phyloP scores from a whole-genome alignment of 2,888 invertebrate species.

The Ametastegia equiseti region DNA sequence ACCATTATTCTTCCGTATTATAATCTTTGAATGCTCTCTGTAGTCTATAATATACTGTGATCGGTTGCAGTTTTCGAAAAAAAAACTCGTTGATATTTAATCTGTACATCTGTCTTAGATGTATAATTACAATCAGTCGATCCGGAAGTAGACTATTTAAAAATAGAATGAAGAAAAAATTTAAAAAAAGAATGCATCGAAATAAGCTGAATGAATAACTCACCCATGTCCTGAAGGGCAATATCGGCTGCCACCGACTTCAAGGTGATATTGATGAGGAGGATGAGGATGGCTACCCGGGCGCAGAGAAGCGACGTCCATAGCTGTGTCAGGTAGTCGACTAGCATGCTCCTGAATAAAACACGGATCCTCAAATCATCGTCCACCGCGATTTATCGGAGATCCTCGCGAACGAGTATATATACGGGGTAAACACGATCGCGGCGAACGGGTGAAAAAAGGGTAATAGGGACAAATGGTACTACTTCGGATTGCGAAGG shows the following conservation, averaged over 20 bases:
- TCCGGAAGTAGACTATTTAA: not conserved
- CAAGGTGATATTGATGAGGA: slow-evolving; percentile 46
- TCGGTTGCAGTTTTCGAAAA: too few relatives aligned
- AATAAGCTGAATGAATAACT: too few relatives aligned
- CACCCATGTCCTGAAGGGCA: slow-evolving; percentile 57
- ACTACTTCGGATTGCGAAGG: not conserved
- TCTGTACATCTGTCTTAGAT: too few relatives aligned
- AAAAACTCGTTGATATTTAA: too few relatives aligned
- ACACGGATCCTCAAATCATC: slow-evolving; percentile 62
- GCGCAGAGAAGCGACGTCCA: slow-evolving; percentile 61
- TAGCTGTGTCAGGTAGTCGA: slow-evolving; percentile 56
- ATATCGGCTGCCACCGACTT: slow-evolving; percentile 51
- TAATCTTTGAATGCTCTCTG: not conserved
- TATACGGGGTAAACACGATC: not conserved
- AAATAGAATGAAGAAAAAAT: slow-evolving; percentile 12
- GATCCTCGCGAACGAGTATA: slow-evolving; percentile 20
- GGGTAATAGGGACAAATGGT: too few relatives aligned
- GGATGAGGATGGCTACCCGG: slow-evolving; percentile 53
- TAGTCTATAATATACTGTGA: too few relatives aligned
- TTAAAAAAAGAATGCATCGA: slow-evolving; percentile 14
- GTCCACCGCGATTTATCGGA: slow-evolving; percentile 27
- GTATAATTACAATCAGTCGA: not conserved
- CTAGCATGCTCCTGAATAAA: slow-evolving; percentile 60
- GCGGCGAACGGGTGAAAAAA: too few relatives aligned
- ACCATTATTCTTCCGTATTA: not conserved